These are phyloP conservation scores for Aplysia californica DNA, from an alignment of 1,140 invertebrate species.

Conservation along the genomic window DNA sequence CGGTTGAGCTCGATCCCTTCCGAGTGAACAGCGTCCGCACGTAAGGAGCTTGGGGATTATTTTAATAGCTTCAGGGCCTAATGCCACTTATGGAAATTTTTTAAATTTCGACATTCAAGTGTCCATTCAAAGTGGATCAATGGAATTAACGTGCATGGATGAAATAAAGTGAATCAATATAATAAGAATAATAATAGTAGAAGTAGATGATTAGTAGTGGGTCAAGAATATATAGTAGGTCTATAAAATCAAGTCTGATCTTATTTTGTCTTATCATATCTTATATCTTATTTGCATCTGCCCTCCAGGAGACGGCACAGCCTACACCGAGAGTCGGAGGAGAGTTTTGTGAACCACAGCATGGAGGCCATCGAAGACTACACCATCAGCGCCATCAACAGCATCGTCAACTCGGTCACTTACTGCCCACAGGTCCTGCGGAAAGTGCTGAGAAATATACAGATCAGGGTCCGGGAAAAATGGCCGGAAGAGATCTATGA, in stretches of 20 bases:
- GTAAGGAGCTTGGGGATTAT: constrained; percentile 44
- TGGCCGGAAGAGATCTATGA: constrained; percentile 40
- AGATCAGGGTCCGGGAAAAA: constrained; percentile 34
- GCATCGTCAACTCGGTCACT: constrained; percentile 87
- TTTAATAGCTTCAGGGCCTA: too few species aligned
- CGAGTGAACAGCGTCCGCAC: constrained; percentile 41
- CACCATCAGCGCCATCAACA: constrained; percentile 83
- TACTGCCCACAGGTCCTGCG: constrained; percentile 88
- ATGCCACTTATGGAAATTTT: too few species aligned
- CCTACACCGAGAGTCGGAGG: constrained; percentile 53
- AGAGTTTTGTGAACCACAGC: constrained; percentile 38
- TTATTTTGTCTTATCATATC: too few species aligned
- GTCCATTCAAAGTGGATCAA: too few species aligned
- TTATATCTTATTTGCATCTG: too few species aligned
- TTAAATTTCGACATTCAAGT: too few species aligned
- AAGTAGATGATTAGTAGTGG: too few species aligned
- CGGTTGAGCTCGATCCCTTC: constrained; percentile 44
- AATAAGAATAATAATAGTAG: too few species aligned
- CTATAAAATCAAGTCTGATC: too few species aligned
- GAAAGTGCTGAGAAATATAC: constrained; percentile 77
- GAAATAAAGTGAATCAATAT: too few species aligned
- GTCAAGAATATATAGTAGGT: too few species aligned
- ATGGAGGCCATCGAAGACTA: constrained; percentile 72
- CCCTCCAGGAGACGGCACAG: constrained; percentile 66
- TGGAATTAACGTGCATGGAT: too few species aligned